These are phyloP conservation scores for Botia kubotai DNA, from an alignment of 2,797 vertebrate genomes.

Conservation along the genomic window DNA sequence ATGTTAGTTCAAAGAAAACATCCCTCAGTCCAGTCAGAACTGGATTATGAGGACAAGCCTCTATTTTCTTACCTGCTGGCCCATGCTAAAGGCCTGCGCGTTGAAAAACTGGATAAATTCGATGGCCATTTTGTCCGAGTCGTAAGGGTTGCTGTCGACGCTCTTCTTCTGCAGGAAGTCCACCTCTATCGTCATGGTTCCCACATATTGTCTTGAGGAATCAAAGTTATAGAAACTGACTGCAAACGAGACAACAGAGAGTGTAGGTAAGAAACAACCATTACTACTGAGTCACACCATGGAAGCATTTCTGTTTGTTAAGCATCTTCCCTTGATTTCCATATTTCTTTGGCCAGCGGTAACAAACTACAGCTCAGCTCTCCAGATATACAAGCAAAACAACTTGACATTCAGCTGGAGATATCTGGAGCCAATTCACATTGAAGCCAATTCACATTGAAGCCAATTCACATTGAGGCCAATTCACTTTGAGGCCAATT, in stretches of 20 bases:
- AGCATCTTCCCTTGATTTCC: not conserved
- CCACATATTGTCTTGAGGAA: conserved; percentile 88
- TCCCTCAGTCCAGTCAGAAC: not conserved
- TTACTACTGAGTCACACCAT: not conserved
- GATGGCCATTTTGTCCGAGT: conserved; percentile 91
- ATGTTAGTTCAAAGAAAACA: too few species aligned
- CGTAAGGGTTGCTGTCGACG: conserved; percentile 89
- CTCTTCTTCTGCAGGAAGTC: conserved; percentile 97
- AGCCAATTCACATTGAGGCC: too few species aligned
- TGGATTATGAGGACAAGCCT: not conserved
- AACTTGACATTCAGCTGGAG: too few species aligned
- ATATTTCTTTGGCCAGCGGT: too few species aligned
- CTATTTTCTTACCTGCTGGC: conserved; percentile 85
- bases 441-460: too few species aligned
- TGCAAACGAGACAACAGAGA: conserved; percentile 59
- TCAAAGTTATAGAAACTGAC: conserved; percentile 89
- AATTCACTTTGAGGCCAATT: too few species aligned
- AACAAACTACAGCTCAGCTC: not conserved
- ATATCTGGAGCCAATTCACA: too few species aligned
- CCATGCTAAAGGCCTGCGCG: conserved; percentile 87
- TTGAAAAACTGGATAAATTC: conserved; percentile 93
- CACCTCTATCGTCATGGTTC: conserved; percentile 89
- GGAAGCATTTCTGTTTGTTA: too few species aligned
- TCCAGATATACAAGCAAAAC: not conserved
- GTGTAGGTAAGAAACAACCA: not conserved